phyloP scores from a whole-genome alignment of 2,888 invertebrate genomes.

The Luffia ferchaultella region DNA sequence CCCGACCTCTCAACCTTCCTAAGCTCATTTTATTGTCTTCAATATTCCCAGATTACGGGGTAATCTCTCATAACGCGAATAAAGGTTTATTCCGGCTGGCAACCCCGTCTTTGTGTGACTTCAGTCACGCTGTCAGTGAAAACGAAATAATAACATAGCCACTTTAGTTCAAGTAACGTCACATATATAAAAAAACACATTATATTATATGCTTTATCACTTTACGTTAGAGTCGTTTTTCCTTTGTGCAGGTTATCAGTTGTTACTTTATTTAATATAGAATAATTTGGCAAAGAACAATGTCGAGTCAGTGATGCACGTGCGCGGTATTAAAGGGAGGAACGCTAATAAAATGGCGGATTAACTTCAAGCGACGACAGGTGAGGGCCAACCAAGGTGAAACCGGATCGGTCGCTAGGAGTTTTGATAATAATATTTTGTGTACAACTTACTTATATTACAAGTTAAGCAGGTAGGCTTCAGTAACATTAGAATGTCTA shows the following conservation, averaged over 20 bases:
- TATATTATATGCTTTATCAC: constrained; percentile 17
- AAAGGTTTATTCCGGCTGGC: constrained; percentile 65
- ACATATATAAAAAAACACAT: constrained; percentile 10
- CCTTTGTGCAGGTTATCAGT: constrained; percentile 6
- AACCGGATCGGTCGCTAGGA: constrained; percentile 19
- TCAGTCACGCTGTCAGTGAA: constrained; percentile 53
- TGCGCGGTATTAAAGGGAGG: constrained; percentile 45
- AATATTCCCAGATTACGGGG: constrained; percentile 63
- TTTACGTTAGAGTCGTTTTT: constrained; percentile 18
- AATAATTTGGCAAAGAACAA: constrained; percentile 51
- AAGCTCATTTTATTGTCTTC: constrained; percentile 64
- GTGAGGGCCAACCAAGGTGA: constrained; percentile 59
- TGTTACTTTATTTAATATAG: constrained; percentile 18
- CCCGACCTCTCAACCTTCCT: constrained; percentile 28
- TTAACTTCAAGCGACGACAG: constrained; percentile 40
- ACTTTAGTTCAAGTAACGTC: constrained; percentile 17
- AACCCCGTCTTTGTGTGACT: constrained; percentile 56
- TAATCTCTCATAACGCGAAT: constrained; percentile 62
- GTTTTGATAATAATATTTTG: constrained; percentile 19
- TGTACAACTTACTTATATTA: too few relatives aligned
- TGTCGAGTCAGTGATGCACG: constrained; percentile 43
- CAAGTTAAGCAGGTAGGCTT: too few relatives aligned
- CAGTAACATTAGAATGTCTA: too few relatives aligned
- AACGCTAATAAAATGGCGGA: constrained; percentile 55
- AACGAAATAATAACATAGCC: constrained; percentile 59